phyloP scores from a whole-genome alignment of 2,888 invertebrate species.

The Athalia circularis region DNA sequence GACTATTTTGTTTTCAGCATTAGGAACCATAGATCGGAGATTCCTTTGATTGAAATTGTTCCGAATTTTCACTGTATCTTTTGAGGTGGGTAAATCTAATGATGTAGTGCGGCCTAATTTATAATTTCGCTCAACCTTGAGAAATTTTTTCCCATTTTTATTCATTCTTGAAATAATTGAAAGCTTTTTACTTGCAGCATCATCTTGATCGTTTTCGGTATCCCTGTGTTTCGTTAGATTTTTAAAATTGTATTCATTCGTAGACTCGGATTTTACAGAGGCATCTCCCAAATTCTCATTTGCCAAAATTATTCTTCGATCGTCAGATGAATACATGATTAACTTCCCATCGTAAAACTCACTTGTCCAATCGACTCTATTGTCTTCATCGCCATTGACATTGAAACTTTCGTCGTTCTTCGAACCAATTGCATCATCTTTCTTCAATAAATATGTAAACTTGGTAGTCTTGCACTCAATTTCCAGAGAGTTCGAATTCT shows the following conservation, averaged over 20 bases:
- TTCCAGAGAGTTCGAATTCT: slow-evolving; percentile 12
- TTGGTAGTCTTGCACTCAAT: not conserved
- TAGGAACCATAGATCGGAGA: not conserved
- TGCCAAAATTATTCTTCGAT: not conserved
- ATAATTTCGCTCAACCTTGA: slow-evolving; percentile 1
- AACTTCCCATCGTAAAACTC: not conserved
- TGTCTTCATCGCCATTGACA: not conserved
- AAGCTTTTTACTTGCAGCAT: too few species aligned
- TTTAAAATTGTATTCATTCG: not conserved
- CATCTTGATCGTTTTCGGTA: not conserved
- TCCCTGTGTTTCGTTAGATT: not conserved
- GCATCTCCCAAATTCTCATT: not conserved
- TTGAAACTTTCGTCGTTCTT: not conserved
- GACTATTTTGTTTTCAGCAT: not conserved
- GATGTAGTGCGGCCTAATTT: not conserved
- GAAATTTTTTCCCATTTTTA: not conserved
- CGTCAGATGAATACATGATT: not conserved
- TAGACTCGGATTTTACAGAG: not conserved
- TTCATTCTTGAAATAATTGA: not conserved
- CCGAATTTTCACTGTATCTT: not conserved
- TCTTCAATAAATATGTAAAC: not conserved
- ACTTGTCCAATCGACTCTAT: not conserved
- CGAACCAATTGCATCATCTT: not conserved
- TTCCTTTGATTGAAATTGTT: not conserved
- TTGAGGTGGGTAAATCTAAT: slow-evolving; percentile 6